Conservation (phyloP, 2,797 vertebrate genomes). For the Karalla daura region DNA sequence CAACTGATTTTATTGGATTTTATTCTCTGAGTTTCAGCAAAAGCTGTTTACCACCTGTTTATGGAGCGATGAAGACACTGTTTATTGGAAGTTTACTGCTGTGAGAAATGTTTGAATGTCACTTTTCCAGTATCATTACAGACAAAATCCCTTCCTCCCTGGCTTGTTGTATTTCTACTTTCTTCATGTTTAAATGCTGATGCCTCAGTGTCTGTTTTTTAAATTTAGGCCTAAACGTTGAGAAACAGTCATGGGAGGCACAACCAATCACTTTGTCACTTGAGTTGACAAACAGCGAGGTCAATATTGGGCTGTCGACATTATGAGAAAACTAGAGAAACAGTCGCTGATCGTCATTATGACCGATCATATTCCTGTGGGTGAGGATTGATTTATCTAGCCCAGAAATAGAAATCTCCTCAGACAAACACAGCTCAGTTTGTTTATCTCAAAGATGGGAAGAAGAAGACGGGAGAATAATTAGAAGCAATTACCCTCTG, state of each 20-base stretch:
- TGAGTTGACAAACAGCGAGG: conserved; percentile 1
- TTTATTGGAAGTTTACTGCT: neutral
- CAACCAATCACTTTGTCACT: conserved; percentile 4
- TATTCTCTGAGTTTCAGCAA: neutral
- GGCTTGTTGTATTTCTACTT: neutral
- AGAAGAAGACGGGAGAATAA: conserved; percentile 10
- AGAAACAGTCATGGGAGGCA: neutral
- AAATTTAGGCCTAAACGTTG: too few relatives aligned
- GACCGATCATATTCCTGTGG: conserved; percentile 3
- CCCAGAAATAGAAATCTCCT: conserved; percentile 22
- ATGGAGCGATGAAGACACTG: neutral
- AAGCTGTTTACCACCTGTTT: neutral
- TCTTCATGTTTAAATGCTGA: neutral
- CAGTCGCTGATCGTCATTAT: conserved; percentile 4
- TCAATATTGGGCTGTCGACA: conserved; percentile 1
- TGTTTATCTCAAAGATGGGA: conserved; percentile 29
- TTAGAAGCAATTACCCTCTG: conserved; percentile 39
- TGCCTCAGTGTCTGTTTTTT: too few relatives aligned
- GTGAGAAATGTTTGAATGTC: neutral
- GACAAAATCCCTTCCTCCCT: neutral
- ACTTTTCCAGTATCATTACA: neutral
- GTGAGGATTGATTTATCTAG: conserved; percentile 8
- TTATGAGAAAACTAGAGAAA: conserved; percentile 10
- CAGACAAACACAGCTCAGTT: conserved; percentile 14
- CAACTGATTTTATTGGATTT: neutral